Base-by-base conservation (phyloP, 2,888 invertebrate genomes). In the Glomeris marginata region DNA sequence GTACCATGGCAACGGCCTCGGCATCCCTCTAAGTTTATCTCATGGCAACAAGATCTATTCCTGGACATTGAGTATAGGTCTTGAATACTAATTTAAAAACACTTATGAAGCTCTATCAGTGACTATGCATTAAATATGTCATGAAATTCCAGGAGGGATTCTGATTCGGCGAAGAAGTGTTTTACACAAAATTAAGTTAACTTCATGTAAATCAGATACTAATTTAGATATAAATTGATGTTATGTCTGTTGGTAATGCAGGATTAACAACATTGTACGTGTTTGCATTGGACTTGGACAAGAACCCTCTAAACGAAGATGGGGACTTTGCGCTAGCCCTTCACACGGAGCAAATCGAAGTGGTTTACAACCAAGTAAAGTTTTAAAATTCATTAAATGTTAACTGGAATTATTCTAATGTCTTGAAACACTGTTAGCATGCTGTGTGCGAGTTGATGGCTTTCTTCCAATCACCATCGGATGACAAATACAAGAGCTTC, bases 301-400 rank as follows among this genome's bases (percentile, higher is more conserved):
- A 77, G 62, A 77, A 80, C 60, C 80, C 81, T 0, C 63, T 72
- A 6, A 75, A 74, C 56, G 72, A 74, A 5, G 76, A 77, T 51
- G 78, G 78, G 21, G 78, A 80, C 59, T 79, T 78, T 59, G 79
- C 78, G 11, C 63, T 84, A 1, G 74, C 74, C 49, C 71, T 80
- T 47, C 70, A 75, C 50, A 67, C 84, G 62, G 82, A 84, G 62
- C 78, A 84, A 0, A 70, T 84, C 18, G 84, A 85, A 67, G 68
- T 83, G 42, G 73, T 80, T 13, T 85, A 85, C 66, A 76, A 84
- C 61, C 80, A 83, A 74, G 85, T 84, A 65, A 63, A 60, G 28
- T 8, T 28, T 8, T 8, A 28, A 28, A 28, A 28, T 28, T 8
- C 3, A 28, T 28, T 5, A 28, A 5, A 28, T 5, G 8, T 5